Evolutionary conservation across 2,888 invertebrate genomes (phyloP), one percentile per base, ranked within the genome.

Genomic region (Drosophila aldrichi): DNA sequence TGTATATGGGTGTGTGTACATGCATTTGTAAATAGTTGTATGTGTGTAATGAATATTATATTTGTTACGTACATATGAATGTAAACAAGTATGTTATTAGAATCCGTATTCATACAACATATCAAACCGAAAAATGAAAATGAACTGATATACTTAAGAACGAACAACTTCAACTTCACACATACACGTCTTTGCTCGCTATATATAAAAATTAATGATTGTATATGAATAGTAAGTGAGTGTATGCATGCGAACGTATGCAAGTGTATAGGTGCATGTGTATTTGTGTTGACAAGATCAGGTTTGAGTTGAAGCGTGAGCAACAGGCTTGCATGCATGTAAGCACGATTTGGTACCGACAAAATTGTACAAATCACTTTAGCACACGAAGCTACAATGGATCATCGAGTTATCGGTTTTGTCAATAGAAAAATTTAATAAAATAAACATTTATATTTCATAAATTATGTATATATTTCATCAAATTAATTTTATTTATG

Each of bases 111-210:
- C 57, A 74, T 51, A 74, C 79, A 68, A 44, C 75, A 77, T 78
- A 61, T 74, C 76, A 75, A 79, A 79, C 75, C 76, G 70, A 77
- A 70, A 74, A 79, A 65, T 65, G 62, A 74, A 77, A 74, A 74
- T 62, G 76, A 79, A 77, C 76, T 77, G 75, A 65, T 70, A 65
- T 70, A 79, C 75, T 65, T 36, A 70, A 76, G 76, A 77, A 77
- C 65, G 79, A 75, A 67, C 73, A 72, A 77, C 76, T 77, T 79
- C 43, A 77, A 79, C 75, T 77, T 74, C 70, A 70, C 62, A 59
- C 71, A 74, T 36, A 62, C 62, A 63, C 56, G 25, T 57, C 25
- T 73, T 56, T 9, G 16, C 22, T 36, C 34, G 16, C 48, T 22
- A 9, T 20, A 40, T 77, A 49, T 48, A 59, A 48, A 32, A 70